phyloP scores from a whole-genome alignment of 2,797 vertebrate species.

The Lycodopsis pacificus region DNA sequence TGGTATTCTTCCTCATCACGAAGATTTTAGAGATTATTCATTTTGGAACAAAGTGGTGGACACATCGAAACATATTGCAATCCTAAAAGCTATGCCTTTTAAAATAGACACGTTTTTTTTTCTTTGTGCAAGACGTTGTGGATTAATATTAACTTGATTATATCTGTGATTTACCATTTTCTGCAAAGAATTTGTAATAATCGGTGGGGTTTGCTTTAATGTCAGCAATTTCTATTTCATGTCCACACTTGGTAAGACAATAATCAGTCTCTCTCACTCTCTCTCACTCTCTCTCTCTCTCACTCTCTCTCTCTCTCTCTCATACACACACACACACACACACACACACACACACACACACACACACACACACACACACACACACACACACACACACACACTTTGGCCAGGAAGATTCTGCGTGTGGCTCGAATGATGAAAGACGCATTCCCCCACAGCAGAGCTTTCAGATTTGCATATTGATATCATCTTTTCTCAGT shows the following conservation, averaged over 20 bases:
- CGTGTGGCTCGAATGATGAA: not conserved
- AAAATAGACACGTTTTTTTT: not conserved
- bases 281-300: not conserved
- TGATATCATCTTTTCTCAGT: constrained; percentile 16
- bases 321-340: too few relatives aligned
- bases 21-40: not conserved
- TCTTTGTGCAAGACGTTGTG: not conserved
- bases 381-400: not conserved
- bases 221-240: not conserved
- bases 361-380: not conserved
- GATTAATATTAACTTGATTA: not conserved
- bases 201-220: not conserved
- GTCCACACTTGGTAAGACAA: constrained; percentile 5
- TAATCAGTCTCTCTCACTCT: not conserved
- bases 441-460: constrained; percentile 19
- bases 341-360: too few relatives aligned
- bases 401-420: not conserved
- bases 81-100: too few relatives aligned
- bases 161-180: not conserved
- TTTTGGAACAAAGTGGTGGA: not conserved
- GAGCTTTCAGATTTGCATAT: constrained; percentile 27
- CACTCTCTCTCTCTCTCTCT: not conserved
- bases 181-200: not conserved
- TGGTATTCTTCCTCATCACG: not conserved
- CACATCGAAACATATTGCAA: not conserved